phyloP scores from a whole-genome alignment of 2,888 invertebrate species.

The Cyclophora albipunctata region DNA sequence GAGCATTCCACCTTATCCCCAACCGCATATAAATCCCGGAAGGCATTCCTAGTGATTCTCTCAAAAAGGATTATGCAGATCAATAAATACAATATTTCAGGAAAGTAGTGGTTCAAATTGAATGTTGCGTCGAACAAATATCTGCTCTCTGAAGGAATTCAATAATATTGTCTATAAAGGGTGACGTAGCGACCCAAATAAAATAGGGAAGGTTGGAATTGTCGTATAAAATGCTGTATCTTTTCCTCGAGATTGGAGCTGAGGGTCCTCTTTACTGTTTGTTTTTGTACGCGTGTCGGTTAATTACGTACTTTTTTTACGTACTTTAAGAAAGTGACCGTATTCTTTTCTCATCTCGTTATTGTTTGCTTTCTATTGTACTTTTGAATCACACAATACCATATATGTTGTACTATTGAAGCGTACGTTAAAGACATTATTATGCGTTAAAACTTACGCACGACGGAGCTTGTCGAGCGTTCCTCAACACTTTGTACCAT shows the following conservation, averaged over 20 bases:
- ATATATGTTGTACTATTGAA: too few species aligned
- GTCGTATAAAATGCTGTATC: slow-evolving; percentile 22
- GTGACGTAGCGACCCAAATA: slow-evolving; percentile 25
- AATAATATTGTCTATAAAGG: slow-evolving; percentile 47
- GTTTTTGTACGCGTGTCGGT: slow-evolving; percentile 2
- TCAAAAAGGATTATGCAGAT: slow-evolving; percentile 40
- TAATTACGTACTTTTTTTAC: neutral
- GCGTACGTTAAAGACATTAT: too few species aligned
- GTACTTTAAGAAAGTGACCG: too few species aligned
- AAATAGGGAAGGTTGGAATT: slow-evolving; percentile 22
- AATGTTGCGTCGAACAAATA: slow-evolving; percentile 33
- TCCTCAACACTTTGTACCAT: too few species aligned
- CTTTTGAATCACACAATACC: too few species aligned
- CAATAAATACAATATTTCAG: slow-evolving; percentile 45
- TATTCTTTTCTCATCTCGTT: too few species aligned
- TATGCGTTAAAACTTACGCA: too few species aligned
- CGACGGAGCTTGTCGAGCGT: too few species aligned
- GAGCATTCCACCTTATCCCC: slow-evolving; percentile 2
- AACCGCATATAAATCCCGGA: slow-evolving; percentile 17
- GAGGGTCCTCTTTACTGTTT: slow-evolving; percentile 1
- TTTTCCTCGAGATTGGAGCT: slow-evolving; percentile 3
- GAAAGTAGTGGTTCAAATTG: slow-evolving; percentile 34
- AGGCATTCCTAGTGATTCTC: slow-evolving; percentile 25
- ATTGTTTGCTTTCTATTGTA: too few species aligned
- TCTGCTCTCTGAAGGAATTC: slow-evolving; percentile 36